phyloP scores from a whole-genome alignment of 2,113 vertebrate species.

The Apus apus region DNA sequence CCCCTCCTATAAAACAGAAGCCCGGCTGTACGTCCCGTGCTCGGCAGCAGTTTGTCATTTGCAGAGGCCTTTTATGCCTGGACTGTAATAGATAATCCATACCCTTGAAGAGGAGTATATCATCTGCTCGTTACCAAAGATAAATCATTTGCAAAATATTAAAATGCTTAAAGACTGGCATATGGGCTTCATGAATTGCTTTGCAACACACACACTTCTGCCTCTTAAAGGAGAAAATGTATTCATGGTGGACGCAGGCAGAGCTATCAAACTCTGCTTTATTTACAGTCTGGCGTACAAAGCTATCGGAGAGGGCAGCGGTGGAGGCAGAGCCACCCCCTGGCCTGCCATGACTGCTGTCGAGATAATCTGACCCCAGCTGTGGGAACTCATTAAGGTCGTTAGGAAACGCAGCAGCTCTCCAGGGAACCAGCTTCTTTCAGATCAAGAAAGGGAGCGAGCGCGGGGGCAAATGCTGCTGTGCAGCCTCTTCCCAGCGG shows the following conservation, averaged over 20 bases:
- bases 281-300: slow-evolving; percentile 4
- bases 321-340: not conserved
- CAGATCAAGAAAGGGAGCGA: not conserved
- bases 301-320: not conserved
- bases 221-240: not conserved
- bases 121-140: slow-evolving; percentile 32
- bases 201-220: not conserved
- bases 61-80: not conserved
- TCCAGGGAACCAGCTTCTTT: not conserved
- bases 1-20: not conserved
- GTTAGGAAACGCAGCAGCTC: not conserved
- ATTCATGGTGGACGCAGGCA: not conserved
- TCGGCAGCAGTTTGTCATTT: not conserved
- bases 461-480: not conserved
- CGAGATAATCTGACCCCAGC: not conserved
- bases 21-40: not conserved
- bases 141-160: slow-evolving; percentile 46
- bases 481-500: not conserved
- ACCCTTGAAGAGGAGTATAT: slow-evolving; percentile 17
- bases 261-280: not conserved
- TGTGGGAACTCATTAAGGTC: not conserved
- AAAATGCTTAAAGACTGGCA: not conserved
- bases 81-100: slow-evolving; percentile 5
- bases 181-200: not conserved
- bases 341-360: not conserved